Evolutionary conservation across 53 echinoderm and acorn worm genomes (phyloP).

Genomic region (Holothuria leucospilota): DNA sequence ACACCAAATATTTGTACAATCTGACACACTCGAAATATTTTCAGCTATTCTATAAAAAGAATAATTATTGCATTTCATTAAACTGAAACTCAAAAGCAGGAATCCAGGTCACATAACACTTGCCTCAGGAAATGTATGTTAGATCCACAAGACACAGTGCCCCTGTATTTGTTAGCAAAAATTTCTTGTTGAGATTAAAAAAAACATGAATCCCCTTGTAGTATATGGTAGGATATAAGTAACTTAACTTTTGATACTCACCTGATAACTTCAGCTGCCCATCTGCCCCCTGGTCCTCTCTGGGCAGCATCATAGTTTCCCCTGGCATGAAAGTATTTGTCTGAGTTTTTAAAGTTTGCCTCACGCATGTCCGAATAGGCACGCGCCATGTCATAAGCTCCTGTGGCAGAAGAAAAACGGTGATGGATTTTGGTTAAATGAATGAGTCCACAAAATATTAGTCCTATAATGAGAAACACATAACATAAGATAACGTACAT

Average conservation of each 20-base stretch:
- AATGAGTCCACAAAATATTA: slow-evolving; percentile 20
- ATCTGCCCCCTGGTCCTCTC: slow-evolving; percentile 59
- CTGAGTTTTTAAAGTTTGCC: slow-evolving; percentile 46
- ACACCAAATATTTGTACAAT: slow-evolving; percentile 15
- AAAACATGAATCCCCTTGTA: not conserved
- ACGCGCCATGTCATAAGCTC: slow-evolving; percentile 12
- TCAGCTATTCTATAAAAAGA: slow-evolving; percentile 1
- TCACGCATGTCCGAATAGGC: slow-evolving; percentile 59
- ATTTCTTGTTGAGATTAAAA: not conserved
- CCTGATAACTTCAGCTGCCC: slow-evolving; percentile 64
- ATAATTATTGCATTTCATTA: not conserved
- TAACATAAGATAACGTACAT: slow-evolving; percentile 15
- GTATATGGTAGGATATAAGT: not conserved
- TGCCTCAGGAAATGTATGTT: slow-evolving; percentile 14
- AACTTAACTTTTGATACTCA: slow-evolving; percentile 14
- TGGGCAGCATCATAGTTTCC: slow-evolving; percentile 57
- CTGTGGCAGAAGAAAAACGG: slow-evolving; percentile 14
- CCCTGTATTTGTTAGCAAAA: slow-evolving; percentile 14
- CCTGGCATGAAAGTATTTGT: slow-evolving; percentile 65
- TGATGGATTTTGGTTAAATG: slow-evolving; percentile 28
- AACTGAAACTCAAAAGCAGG: not conserved
- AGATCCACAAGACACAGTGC: not conserved
- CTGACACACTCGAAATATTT: slow-evolving; percentile 13
- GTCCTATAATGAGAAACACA: slow-evolving; percentile 10
- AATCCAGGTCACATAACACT: not conserved